These are phyloP conservation scores for Octopus sinensis DNA, from an alignment of 1,140 invertebrate genomes.

Conservation along the genomic window DNA sequence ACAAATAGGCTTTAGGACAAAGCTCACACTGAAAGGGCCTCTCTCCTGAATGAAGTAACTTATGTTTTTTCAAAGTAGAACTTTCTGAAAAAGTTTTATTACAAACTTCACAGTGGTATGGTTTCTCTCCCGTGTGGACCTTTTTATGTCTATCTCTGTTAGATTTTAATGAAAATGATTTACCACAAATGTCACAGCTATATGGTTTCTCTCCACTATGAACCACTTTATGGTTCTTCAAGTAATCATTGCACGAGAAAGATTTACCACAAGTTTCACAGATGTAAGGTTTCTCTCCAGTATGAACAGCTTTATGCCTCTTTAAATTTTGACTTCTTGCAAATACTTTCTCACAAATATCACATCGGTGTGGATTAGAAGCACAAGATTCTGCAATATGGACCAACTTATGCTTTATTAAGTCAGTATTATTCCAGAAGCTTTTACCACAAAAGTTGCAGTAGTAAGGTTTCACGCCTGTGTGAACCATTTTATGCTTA, in stretches of 20 bases:
- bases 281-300: constrained; percentile 49
- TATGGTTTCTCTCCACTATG: constrained; percentile 53
- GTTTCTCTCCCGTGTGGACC: constrained; percentile 81
- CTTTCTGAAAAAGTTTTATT: constrained; percentile 39
- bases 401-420: too few species aligned
- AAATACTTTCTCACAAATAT: constrained; percentile 48
- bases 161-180: constrained; percentile 46
- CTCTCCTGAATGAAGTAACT: constrained; percentile 49
- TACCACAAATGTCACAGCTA: constrained; percentile 64
- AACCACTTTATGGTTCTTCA: constrained; percentile 47
- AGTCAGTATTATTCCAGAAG: too few species aligned
- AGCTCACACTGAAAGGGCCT: constrained; percentile 48
- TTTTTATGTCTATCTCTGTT: constrained; percentile 64
- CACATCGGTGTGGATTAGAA: constrained; percentile 53
- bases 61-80: constrained; percentile 35
- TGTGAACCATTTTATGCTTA: constrained; percentile 32
- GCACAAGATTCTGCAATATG: too few species aligned
- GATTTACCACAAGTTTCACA: constrained; percentile 54
- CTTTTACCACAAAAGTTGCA: neutral
- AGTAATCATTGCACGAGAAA: constrained; percentile 33
- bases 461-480: neutral
- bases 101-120: constrained; percentile 76
- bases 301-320: constrained; percentile 52
- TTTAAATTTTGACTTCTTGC: constrained; percentile 35
- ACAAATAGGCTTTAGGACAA: constrained; percentile 41